Evolutionary conservation across 1,140 invertebrate species (phyloP).

Genomic region (Maconellicoccus hirsutus): DNA sequence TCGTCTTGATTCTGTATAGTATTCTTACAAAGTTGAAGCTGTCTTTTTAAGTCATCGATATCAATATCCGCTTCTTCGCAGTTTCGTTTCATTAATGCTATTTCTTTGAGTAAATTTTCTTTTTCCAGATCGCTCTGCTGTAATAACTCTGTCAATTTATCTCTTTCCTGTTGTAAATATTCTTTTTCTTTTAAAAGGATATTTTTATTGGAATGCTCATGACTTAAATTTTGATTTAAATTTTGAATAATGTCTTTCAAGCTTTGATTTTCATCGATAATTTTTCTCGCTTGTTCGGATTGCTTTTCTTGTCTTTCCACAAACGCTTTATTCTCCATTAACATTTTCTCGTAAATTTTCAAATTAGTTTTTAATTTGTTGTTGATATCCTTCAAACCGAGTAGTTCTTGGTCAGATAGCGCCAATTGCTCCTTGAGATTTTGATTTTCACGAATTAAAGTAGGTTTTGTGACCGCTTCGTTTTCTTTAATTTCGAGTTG

Average conservation of each 20-base stretch:
- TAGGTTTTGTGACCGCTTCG: not conserved
- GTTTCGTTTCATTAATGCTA: not conserved
- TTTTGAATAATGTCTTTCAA: not conserved
- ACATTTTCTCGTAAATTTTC: not conserved
- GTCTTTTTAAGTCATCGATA: not conserved
- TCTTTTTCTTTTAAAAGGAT: not conserved
- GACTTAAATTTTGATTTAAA: not conserved
- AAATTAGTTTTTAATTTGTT: not conserved
- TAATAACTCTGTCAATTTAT: not conserved
- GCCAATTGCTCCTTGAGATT: not conserved
- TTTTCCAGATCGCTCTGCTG: not conserved
- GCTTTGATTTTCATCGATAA: not conserved
- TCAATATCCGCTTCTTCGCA: not conserved
- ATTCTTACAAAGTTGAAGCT: constrained; percentile 4
- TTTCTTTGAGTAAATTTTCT: not conserved
- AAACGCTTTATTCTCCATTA: not conserved
- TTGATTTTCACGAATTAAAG: not conserved
- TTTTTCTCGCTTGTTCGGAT: not conserved
- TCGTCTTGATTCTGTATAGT: not conserved
- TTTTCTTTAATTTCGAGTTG: not conserved
- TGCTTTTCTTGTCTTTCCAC: not conserved
- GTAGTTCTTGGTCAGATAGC: not conserved
- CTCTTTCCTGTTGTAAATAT: not conserved
- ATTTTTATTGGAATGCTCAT: not conserved
- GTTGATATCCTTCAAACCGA: not conserved